Evolutionary conservation across 2,888 invertebrate genomes (phyloP), one percentile per base, ranked within the genome.

Genomic region (Myopa testacea): DNA sequence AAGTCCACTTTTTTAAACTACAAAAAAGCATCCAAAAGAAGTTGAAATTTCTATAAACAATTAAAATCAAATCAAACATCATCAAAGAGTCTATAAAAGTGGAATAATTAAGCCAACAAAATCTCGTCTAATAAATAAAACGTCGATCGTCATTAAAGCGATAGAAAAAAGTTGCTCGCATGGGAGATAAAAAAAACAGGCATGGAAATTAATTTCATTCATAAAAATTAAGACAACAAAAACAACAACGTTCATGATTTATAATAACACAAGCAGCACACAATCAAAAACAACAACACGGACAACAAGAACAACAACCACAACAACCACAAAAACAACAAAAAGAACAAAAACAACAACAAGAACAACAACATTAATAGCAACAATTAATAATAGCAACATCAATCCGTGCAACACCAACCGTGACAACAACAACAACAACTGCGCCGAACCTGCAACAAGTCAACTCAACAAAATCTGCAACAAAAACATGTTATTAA

Each of bases 281-380:
- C 34, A 71, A 72, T 19, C 75, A 68, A 58, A 34, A 38, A 45
- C 69, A 69, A 50, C 26, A 26, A 26, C 26, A 26, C 1, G 2
- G 2, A 26, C 1, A 26, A 26, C 26, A 26, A 26, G n/a, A 72
- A 72, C 34, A 71, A 72, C 40, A 72, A 19, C 19, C 14, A 60
- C 70, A 70, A 19, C 72, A 78, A 58, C 78, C 45, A 65, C 71
- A 77, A n/a, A 40, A 77, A 45, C 67, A 52, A 75, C 80, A 80
- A 72, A 8, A 38, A 75, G 55, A 75, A 34, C 75, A 68, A 58
- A 34, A 38, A 45, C 69, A 69, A 50, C 26, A 26, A 26, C 26
- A 26, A 26, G 2, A 26, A 26, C 1, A 26, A 26, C 26, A 26
- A 26, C 26, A 26, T 26, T 26, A 26, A 1, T 2, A 26, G 26